Base-by-base conservation (phyloP, 2,888 invertebrate genomes). In the Zaprionus bogoriensis region DNA sequence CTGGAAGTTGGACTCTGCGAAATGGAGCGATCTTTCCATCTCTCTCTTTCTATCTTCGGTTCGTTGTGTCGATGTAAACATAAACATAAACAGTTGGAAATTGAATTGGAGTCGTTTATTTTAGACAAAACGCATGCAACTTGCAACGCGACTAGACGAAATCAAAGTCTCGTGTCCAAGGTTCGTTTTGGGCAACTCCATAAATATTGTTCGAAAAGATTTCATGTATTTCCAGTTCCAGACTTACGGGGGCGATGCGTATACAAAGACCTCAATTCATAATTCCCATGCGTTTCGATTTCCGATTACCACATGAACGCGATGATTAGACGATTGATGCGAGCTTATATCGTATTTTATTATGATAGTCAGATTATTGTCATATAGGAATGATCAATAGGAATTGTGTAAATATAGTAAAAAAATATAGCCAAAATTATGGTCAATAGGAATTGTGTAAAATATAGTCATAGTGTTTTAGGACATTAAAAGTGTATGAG, bases 1-100 rank as follows among this genome's bases (percentile, higher is more conserved):
- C n/a, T 28, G 54, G 38, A 46, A 44, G 50, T 45, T 58, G 42
- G 10, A 12, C 30, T 42, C 27, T 14, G 48, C 48, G 42, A 55
- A 61, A 50, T 54, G 55, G 42, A 64, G 58, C 62, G 44, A 44
- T 55, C 32, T 42, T 36, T 25, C 7, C 25, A 12, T 23, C 12
- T 28, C 17, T 25, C 42, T 44, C 28, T 9, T 38, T 14, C 36
- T 32, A 20, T 62, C 45, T 51, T 76, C 53, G 57, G 10, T 17
- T 25, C n/a, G 36, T 48, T 70, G 61, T 59, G 51, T 59, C 65
- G 39, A 62, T 68, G 82, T 75, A 67, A 83, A 74, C 70, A 78
- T 58, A 71, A 77, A 77, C 64, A 74, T 17, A 68, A 63, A 39
- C 59, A 39, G 38, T 44, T 58, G 57, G 44, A 66, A 63, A 65